Conservation (phyloP, 1,140 invertebrate genomes). For the Drosophila ohnishii region DNA sequence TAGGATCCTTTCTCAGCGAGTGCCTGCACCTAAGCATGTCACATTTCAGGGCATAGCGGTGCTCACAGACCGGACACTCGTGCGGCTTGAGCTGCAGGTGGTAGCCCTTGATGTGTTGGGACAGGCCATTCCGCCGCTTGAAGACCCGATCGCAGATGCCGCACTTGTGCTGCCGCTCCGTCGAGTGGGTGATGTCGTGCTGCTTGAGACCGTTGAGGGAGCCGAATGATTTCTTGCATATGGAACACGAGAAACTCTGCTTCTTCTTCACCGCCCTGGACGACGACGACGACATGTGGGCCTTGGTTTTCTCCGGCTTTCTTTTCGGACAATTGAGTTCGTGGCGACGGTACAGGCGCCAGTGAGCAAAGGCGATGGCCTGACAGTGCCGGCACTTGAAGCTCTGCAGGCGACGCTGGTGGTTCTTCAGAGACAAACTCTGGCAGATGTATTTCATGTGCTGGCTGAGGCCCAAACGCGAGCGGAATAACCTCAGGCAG, state of each 20-base stretch:
- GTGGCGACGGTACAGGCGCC: constrained; percentile 73
- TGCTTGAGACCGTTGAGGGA: constrained; percentile 69
- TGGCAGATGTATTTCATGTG: constrained; percentile 77
- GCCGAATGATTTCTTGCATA: constrained; percentile 66
- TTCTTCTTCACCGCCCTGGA: constrained; percentile 12
- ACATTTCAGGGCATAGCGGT: constrained; percentile 77
- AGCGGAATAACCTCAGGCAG: constrained; percentile 57
- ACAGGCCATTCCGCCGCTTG: constrained; percentile 74
- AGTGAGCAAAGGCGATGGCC: constrained; percentile 70
- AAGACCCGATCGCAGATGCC: constrained; percentile 70
- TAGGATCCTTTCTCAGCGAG: constrained; percentile 50
- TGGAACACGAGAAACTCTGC: constrained; percentile 43
- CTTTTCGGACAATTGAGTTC: constrained; percentile 58
- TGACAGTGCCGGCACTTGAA: constrained; percentile 75
- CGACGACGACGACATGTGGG: not conserved
- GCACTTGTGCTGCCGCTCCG: constrained; percentile 70
- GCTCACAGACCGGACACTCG: constrained; percentile 72
- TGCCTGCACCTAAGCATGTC: constrained; percentile 81
- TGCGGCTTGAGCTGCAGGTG: constrained; percentile 78
- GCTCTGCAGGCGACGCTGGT: constrained; percentile 53
- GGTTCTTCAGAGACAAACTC: constrained; percentile 60
- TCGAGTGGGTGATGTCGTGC: constrained; percentile 75
- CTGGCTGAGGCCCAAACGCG: constrained; percentile 59
- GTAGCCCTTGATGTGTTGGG: constrained; percentile 76
- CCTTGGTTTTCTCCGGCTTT: constrained; percentile 26